A percentile compares a stretch with the other conserved stretches of the same genome.
Evolutionary conservation across 2,797 vertebrate species (phyloP).

Genomic region (Arctocebus calabarensis): DNA sequence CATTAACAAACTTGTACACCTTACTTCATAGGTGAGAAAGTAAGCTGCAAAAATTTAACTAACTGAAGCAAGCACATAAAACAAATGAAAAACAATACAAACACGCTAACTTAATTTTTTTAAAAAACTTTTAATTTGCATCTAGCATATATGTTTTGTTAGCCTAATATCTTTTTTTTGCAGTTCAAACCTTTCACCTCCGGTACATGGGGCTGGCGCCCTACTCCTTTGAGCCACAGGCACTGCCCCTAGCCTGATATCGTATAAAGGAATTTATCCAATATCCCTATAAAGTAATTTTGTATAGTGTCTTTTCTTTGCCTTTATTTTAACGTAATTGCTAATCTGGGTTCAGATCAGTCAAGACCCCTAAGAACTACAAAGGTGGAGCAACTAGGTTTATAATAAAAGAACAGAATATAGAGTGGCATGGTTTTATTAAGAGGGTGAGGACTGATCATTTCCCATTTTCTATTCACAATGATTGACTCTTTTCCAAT

Average conservation of each 20-base stretch:
- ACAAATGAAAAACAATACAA: neutral
- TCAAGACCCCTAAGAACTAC: neutral
- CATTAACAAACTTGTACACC: neutral
- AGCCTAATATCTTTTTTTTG: neutral
- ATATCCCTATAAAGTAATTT: neutral
- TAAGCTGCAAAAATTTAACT: neutral
- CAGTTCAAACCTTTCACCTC: too few species aligned
- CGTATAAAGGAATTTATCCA: neutral
- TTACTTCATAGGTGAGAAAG: neutral
- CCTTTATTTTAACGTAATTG: neutral
- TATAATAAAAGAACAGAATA: neutral
- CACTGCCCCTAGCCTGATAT: neutral
- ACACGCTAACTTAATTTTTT: neutral
- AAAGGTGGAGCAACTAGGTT: neutral
- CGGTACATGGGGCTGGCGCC: too few species aligned
- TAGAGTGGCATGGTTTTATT: neutral
- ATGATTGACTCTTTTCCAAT: neutral
- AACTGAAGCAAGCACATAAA: neutral
- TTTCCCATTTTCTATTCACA: neutral
- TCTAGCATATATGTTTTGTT: neutral
- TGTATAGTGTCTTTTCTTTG: neutral
- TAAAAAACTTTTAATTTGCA: neutral
- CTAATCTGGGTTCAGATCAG: constrained; percentile 6
- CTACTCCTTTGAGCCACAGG: too few species aligned
- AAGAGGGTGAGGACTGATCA: neutral